These are phyloP conservation scores for Melinaea menophilus DNA, from an alignment of 2,888 invertebrate species.

Conservation along the genomic window DNA sequence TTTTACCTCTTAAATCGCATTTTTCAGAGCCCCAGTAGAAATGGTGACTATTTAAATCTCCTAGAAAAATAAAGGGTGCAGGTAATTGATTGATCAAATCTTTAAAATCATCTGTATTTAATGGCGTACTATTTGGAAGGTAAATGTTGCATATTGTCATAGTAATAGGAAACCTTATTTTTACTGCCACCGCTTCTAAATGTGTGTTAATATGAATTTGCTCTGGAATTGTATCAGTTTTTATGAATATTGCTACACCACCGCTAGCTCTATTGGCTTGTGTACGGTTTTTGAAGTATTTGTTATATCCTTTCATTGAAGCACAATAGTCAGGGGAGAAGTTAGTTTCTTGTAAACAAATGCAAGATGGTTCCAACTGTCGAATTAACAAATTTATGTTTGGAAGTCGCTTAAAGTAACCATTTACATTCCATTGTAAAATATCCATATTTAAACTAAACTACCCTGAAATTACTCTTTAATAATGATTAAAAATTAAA, in stretches of 20 bases:
- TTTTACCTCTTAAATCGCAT: conserved; percentile 23
- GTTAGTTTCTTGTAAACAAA: conserved; percentile 26
- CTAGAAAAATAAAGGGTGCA: conserved; percentile 13
- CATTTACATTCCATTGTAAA: conserved; percentile 16
- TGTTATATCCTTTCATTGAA: conserved; percentile 14
- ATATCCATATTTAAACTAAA: conserved; percentile 1
- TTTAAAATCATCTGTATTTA: conserved; percentile 17
- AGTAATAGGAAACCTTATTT: conserved; percentile 18
- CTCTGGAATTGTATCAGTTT: conserved; percentile 10
- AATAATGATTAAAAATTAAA: no score
- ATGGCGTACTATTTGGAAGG: conserved; percentile 18
- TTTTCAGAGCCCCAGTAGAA: conserved; percentile 26
- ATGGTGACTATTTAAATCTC: conserved; percentile 22
- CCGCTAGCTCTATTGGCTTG: conserved; percentile 2
- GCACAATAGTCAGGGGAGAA: conserved; percentile 17
- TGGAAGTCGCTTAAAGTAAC: conserved; percentile 15
- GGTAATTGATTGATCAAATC: conserved; percentile 11
- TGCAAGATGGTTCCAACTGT: conserved; percentile 13
- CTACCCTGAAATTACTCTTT: no score
- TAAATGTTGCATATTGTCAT: conserved; percentile 23
- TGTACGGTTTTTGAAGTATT: conserved; percentile 2
- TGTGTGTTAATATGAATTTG: conserved; percentile 6
- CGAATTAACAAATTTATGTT: conserved; percentile 17
- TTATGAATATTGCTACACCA: conserved; percentile 14
- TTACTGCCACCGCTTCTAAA: conserved; percentile 19